Base-by-base conservation (phyloP, 37 sponge, comb jelly and placozoan genomes). In the Eunapius fragilis region DNA sequence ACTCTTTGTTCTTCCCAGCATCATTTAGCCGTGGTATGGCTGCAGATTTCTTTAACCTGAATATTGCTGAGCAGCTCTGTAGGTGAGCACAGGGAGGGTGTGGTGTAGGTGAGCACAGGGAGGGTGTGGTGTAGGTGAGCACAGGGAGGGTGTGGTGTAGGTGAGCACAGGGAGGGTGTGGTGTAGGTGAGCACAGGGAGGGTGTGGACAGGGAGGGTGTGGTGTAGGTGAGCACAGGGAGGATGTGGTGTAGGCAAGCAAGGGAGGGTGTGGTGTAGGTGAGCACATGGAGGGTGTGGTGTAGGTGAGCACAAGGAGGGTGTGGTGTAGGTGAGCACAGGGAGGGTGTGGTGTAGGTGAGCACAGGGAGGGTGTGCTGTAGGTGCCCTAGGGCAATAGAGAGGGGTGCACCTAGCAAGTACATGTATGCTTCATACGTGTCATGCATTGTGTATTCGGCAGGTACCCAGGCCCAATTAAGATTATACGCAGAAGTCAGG, bases 51-150 rank as follows among this genome's bases (percentile, higher is more conserved):
- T 85, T 67, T 24, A 47, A 90, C 50, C 76, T 90, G 24, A 90
- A 90, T 71, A 85, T 90, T 80, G 91, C 86, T 30, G 85, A 90
- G 31, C 91, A 90, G 82, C 73, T 90, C 2, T 85, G 82, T 49
- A 75, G 82, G 81, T 90, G 49, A 79, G 58, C 14, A 19, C 14
- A 17, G 58, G 6, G 58, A 6, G 58, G 14, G 58, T 58, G 58
- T 17, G 6, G 58, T 58, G 58, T 58, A 17, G 58, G 58, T 58
- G 58, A 19, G 58, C 1, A 19, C 14, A 11, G 58, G 6, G 58
- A 19, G 58, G 14, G 58, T 58, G 58, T 17, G 14, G 58, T 58
- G 58, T 58, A 19, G 58, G 58, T 58, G 58, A 9, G n/a, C n/a
- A n/a, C 9, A 9, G 58, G 3, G 58, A 19, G 58, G 14, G 58